Evolutionary conservation across 2,888 invertebrate species (phyloP).

Genomic region (Stomorhina lunata): DNA sequence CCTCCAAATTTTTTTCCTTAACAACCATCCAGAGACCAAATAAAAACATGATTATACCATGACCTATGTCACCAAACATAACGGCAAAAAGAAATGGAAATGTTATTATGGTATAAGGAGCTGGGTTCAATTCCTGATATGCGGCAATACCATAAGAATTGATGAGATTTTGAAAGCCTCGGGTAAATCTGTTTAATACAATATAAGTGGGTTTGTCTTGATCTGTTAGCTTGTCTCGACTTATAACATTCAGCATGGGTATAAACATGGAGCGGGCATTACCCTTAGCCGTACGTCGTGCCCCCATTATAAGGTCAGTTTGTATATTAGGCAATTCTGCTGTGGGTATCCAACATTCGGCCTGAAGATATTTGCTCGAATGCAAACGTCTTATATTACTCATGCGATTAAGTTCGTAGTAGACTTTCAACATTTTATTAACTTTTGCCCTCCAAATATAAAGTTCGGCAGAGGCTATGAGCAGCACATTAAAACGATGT

Average conservation of each 20-base stretch:
- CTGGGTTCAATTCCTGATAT: conserved; percentile 95
- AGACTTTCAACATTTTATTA: conserved; percentile 91
- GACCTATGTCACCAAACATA: conserved; percentile 98
- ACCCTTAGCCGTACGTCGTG: conserved; percentile 89
- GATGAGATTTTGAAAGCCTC: conserved; percentile 89
- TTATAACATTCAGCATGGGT: conserved; percentile 89
- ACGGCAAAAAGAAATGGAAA: conserved; percentile 97
- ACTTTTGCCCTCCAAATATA: conserved; percentile 88
- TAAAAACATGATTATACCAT: conserved; percentile 90
- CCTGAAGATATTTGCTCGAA: conserved; percentile 89
- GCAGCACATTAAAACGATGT: conserved; percentile 86
- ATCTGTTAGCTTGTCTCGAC: neutral
- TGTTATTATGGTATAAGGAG: conserved; percentile 91
- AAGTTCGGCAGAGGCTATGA: conserved; percentile 66
- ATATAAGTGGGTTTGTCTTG: conserved; percentile 90
- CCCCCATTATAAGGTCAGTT: conserved; percentile 88
- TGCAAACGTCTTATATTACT: conserved; percentile 87
- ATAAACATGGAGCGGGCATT: conserved; percentile 81
- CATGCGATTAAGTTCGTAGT: conserved; percentile 93
- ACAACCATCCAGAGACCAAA: conserved; percentile 91
- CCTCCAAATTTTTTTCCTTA: conserved; percentile 86
- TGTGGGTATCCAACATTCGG: conserved; percentile 92
- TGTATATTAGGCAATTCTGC: conserved; percentile 86
- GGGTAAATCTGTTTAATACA: conserved; percentile 93
- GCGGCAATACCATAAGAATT: conserved; percentile 96